Evolutionary conservation across 2,113 vertebrate species (phyloP).

Genomic region (Scophthalmus maximus): DNA sequence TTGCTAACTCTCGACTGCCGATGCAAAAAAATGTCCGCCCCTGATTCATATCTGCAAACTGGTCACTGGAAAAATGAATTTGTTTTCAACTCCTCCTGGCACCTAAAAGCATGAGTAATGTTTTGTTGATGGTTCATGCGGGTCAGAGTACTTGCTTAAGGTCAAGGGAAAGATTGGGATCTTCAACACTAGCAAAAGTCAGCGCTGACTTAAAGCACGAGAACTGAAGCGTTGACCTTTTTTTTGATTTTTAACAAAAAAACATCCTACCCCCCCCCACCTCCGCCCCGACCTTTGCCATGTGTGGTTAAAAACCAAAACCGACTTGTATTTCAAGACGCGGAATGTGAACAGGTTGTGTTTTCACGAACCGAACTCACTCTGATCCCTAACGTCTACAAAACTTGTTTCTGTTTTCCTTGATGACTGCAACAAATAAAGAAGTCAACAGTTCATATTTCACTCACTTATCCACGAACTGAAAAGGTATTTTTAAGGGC

Average conservation of each 20-base stretch:
- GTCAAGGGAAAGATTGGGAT: constrained; percentile 6
- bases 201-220: constrained; percentile 16
- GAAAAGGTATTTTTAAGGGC: constrained; percentile 1
- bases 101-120: neutral
- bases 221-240: constrained; percentile 1
- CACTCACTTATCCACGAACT: neutral
- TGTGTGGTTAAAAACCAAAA: neutral
- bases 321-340: too few species aligned
- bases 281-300: neutral
- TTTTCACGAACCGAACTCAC: too few species aligned
- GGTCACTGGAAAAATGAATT: neutral
- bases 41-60: neutral
- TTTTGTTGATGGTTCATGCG: neutral
- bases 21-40: neutral
- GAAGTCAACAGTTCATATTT: constrained; percentile 13
- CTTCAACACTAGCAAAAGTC: constrained; percentile 8
- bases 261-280: neutral
- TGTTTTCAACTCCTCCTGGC: neutral
- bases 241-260: neutral
- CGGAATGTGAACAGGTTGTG: neutral
- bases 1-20: neutral
- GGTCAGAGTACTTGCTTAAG: constrained; percentile 2
- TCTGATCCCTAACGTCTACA: too few species aligned
- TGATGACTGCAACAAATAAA: constrained; percentile 4
- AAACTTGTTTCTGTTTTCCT: too few species aligned